Base-by-base conservation (phyloP, 2,797 vertebrate species). In the Pelodytes ibericus region DNA sequence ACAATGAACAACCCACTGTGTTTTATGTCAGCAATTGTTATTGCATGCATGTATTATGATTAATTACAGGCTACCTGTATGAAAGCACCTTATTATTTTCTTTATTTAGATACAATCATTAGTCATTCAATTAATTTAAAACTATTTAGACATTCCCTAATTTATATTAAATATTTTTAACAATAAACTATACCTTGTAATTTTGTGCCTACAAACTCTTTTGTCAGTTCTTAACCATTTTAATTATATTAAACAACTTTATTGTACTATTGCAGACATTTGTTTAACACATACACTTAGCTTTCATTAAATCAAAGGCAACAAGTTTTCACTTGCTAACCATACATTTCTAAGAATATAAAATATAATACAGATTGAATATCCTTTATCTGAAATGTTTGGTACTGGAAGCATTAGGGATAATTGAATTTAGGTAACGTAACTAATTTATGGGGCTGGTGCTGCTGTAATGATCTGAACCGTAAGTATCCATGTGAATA, bases 61-160 rank as follows among this genome's bases (percentile, higher is more conserved):
- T 74, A 74, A 74, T 74, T 53, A 30, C 9, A 57, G 29, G 10
- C 18, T 39, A 51, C 33, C 20, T 41, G 9, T 41, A 22, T 74
- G 62, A 24, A 53, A 36, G 56, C 49, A 58, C n/a, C 33, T 6
- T 58, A 22, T 30, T 13, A 25, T 33, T 64, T 65, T 31, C 58
- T 31, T 65, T 41, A 5, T 30, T 44, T 65, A 24, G 30, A 58
- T 27, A 22, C 31, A 57, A 29, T 65, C 18, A 65, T 73, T 74
- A 57, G 30, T 16, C 41, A 18, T 44, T 5, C 18, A 74, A 65
- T 74, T 57, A 57, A 74, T 57, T 8, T 15, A 3, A 74, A 59
- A 59, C 65, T 44, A 74, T 59, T 67, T 20, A 41, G 26, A 58
- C 53, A 31, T 47, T 53, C 63, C 62, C 33, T 74, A 31, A 58